A percentile compares a stretch with the other conserved stretches of the same genome.
phyloP scores from a whole-genome alignment of 1,140 invertebrate species.

The Heterodera schachtii region DNA sequence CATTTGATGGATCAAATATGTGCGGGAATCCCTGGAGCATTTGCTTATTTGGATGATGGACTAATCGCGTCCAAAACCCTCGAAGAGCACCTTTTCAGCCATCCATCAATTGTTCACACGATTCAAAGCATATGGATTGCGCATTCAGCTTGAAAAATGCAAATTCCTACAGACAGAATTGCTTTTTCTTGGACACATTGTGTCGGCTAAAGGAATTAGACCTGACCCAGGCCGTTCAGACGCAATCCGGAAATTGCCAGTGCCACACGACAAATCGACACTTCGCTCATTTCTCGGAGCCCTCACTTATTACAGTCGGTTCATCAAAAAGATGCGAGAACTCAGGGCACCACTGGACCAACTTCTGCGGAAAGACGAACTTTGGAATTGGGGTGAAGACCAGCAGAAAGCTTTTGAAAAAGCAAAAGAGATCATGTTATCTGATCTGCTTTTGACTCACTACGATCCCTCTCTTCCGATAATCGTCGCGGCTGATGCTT shows the following conservation, averaged over 20 bases:
- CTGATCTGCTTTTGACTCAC: slow-evolving; percentile 47
- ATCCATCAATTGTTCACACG: slow-evolving; percentile 28
- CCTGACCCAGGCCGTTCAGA: slow-evolving; percentile 44
- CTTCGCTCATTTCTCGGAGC: slow-evolving; percentile 53
- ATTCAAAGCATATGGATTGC: slow-evolving; percentile 35
- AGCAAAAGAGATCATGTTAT: slow-evolving; percentile 46
- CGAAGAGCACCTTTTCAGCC: slow-evolving; percentile 27
- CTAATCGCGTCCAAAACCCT: not conserved
- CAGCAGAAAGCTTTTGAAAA: slow-evolving; percentile 39
- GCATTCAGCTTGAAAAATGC: not conserved
- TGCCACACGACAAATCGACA: slow-evolving; percentile 19
- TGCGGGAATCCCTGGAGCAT: slow-evolving; percentile 31
- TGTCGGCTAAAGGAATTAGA: slow-evolving; percentile 36
- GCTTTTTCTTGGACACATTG: slow-evolving; percentile 43
- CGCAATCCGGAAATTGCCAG: slow-evolving; percentile 45
- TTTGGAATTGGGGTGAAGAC: slow-evolving; percentile 44
- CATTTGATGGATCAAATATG: slow-evolving; percentile 65
- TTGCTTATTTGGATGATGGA: slow-evolving; percentile 45
- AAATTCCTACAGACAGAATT: slow-evolving; percentile 37
- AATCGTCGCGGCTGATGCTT: slow-evolving; percentile 55
- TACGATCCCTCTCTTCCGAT: slow-evolving; percentile 48
- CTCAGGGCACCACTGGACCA: slow-evolving; percentile 49
- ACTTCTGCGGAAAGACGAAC: slow-evolving; percentile 51
- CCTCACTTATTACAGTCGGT: slow-evolving; percentile 50
- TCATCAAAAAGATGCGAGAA: slow-evolving; percentile 39